Conservation (phyloP, 1,140 invertebrate genomes). For the Ips nitidus region DNA sequence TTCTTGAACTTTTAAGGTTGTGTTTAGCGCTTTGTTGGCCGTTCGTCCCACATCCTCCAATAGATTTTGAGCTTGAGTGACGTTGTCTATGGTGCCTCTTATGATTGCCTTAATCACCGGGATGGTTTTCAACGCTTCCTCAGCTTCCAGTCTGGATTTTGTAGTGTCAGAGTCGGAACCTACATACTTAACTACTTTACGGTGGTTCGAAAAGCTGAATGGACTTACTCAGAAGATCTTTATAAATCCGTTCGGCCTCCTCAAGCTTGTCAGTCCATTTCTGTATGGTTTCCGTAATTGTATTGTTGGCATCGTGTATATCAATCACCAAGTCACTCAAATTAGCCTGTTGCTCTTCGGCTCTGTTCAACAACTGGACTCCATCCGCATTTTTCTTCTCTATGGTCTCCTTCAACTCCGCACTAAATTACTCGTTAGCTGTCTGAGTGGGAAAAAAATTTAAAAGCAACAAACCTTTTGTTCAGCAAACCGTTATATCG, state of each 20-base stretch:
- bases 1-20: constrained; percentile 1
- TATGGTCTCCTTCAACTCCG: constrained; percentile 9
- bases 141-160: constrained; percentile 69
- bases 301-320: constrained; percentile 58
- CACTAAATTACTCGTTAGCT: constrained; percentile 6
- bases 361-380: constrained; percentile 57
- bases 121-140: constrained; percentile 64
- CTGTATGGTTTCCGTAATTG: constrained; percentile 78
- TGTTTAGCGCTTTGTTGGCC: background rate
- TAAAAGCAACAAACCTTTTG: constrained; percentile 43
- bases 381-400: constrained; percentile 52
- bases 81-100: constrained; percentile 66
- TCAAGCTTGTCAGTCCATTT: constrained; percentile 81
- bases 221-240: constrained; percentile 74
- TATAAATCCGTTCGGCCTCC: constrained; percentile 83
- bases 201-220: background rate
- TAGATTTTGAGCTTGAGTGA: constrained; percentile 68
- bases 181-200: constrained; percentile 47
- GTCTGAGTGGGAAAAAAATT: background rate
- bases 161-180: constrained; percentile 90
- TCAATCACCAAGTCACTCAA: constrained; percentile 68
- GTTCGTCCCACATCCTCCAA: background rate
- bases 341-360: constrained; percentile 60
- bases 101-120: constrained; percentile 59
- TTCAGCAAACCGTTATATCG: constrained; percentile 62